Conservation (phyloP, 2,113 vertebrate genomes). For the Sebastes schlegelii region DNA sequence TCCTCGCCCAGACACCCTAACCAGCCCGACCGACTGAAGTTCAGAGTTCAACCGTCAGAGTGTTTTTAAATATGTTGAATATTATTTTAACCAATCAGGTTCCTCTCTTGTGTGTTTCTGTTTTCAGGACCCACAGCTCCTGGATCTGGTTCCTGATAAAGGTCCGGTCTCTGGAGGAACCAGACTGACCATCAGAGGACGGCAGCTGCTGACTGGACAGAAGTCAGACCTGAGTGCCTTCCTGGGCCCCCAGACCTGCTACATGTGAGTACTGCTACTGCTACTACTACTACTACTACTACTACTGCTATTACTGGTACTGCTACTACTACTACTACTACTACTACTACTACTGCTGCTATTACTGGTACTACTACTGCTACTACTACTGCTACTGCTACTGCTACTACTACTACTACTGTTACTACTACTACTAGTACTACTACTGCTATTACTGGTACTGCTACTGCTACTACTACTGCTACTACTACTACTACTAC, state of each 20-base stretch:
- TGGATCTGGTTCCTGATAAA: constrained; percentile 81
- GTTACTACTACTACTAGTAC: too few species aligned
- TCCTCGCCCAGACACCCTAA: background rate
- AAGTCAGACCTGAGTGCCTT: constrained; percentile 80
- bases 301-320: background rate
- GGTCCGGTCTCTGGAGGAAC: constrained; percentile 91
- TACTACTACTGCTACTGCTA: too few species aligned
- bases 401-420: too few species aligned
- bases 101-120: constrained; percentile 1
- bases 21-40: background rate
- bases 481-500: background rate
- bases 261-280: constrained; percentile 82
- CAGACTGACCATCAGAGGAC: constrained; percentile 85
- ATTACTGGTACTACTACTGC: background rate
- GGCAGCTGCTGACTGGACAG: constrained; percentile 86
- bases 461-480: too few species aligned
- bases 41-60: background rate
- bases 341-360: background rate
- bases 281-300: background rate
- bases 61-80: background rate
- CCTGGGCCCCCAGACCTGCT: constrained; percentile 85
- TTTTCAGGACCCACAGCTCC: constrained; percentile 85
- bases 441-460: too few species aligned
- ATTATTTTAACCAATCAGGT: background rate
- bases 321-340: background rate